Percentiles rank a stretch among this genome's conserved stretches.
Conservation (phyloP, 2,888 invertebrate genomes). For the Caenorhabditis japonica region DNA sequence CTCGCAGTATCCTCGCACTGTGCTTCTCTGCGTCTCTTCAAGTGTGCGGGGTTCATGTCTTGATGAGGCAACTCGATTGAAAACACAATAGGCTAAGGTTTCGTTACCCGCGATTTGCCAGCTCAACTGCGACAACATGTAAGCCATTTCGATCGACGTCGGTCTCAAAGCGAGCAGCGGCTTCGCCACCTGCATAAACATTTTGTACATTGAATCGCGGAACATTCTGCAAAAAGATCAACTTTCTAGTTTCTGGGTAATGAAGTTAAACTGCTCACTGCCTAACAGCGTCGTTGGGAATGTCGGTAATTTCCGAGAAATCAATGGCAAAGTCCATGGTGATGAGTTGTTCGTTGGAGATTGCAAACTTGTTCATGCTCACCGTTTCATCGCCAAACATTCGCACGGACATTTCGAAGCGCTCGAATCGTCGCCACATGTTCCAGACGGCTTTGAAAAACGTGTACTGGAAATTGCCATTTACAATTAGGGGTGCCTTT, state of each 20-base stretch:
- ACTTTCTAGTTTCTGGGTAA: neutral
- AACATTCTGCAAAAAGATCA: slow-evolving; percentile 41
- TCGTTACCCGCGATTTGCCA: slow-evolving; percentile 60
- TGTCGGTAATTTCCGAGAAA: slow-evolving; percentile 45
- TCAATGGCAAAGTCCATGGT: slow-evolving; percentile 36
- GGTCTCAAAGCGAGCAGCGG: slow-evolving; percentile 46
- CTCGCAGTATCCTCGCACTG: no score
- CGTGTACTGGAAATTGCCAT: slow-evolving; percentile 11
- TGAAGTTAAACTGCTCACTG: slow-evolving; percentile 11
- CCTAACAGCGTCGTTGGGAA: slow-evolving; percentile 21
- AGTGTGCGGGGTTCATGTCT: no score
- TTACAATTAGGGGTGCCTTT: neutral
- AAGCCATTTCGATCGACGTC: slow-evolving; percentile 45
- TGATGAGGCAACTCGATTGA: no score
- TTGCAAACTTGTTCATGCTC: slow-evolving; percentile 16
- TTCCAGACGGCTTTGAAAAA: slow-evolving; percentile 53
- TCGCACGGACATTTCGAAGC: slow-evolving; percentile 52
- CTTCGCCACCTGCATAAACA: slow-evolving; percentile 39
- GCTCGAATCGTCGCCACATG: slow-evolving; percentile 52
- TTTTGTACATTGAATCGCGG: slow-evolving; percentile 36
- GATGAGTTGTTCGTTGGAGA: slow-evolving; percentile 36
- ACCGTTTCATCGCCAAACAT: slow-evolving; percentile 31
- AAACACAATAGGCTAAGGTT: no score
- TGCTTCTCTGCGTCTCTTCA: no score
- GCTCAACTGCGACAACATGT: slow-evolving; percentile 51